phyloP scores from a whole-genome alignment of 2,797 vertebrate species.

The Ptychadena robeensis region DNA sequence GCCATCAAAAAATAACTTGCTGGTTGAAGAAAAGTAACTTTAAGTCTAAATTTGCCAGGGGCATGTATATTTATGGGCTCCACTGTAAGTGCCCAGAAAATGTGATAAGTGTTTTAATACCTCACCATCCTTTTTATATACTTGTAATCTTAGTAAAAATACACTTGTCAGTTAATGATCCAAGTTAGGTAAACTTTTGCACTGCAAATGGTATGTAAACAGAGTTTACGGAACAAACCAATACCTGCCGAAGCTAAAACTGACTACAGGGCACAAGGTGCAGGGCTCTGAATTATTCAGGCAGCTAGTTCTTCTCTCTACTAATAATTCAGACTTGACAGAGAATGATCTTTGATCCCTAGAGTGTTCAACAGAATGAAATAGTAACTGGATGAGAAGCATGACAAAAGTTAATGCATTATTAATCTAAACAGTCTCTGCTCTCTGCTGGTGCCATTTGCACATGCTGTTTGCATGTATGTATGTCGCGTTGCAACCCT shows the following conservation, averaged over 20 bases:
- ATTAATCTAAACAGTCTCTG: constrained; percentile 33
- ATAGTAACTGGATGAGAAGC: constrained; percentile 43
- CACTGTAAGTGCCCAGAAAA: too few relatives aligned
- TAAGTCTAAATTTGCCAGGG: too few relatives aligned
- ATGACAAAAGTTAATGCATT: constrained; percentile 48
- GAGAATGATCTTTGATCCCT: constrained; percentile 50
- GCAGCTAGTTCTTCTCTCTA: constrained; percentile 24
- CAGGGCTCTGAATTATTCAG: constrained; percentile 40
- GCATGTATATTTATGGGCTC: too few relatives aligned
- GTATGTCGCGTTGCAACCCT: constrained; percentile 5
- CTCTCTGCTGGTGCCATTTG: neutral
- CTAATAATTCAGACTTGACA: constrained; percentile 46
- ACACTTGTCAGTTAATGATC: neutral
- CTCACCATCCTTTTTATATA: neutral
- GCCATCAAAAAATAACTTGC: too few relatives aligned
- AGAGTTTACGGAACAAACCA: constrained; percentile 12
- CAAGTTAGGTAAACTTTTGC: neutral
- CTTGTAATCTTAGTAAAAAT: neutral
- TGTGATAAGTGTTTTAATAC: too few relatives aligned
- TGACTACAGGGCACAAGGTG: constrained; percentile 16
- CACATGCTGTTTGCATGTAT: too few relatives aligned
- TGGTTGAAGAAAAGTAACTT: too few relatives aligned
- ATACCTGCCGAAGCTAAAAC: neutral
- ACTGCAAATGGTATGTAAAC: constrained; percentile 3
- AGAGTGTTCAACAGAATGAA: constrained; percentile 53